These are phyloP conservation scores for Styela clava DNA, from an alignment of 23 tunicate species.

Conservation along the genomic window DNA sequence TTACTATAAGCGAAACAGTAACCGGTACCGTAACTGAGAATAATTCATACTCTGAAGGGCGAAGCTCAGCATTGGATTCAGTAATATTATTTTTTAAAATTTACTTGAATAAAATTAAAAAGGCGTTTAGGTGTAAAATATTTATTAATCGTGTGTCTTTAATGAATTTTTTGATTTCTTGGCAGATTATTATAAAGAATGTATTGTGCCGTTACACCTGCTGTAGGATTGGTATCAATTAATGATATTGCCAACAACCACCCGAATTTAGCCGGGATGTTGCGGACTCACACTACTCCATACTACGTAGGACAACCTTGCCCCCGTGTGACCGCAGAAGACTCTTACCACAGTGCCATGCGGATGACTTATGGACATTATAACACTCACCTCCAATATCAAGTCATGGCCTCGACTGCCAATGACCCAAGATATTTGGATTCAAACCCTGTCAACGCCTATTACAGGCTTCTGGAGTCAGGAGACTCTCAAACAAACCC, in stretches of 20 bases:
- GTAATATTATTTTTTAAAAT: too few relatives aligned
- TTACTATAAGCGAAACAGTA: too few relatives aligned
- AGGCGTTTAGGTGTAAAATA: too few relatives aligned
- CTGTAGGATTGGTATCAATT: not conserved
- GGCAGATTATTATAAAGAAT: not conserved
- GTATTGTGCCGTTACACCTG: constrained; percentile 9
- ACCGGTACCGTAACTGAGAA: too few relatives aligned
- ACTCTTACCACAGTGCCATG: not conserved
- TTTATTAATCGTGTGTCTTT: too few relatives aligned
- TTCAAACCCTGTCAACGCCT: not conserved
- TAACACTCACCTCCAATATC: not conserved
- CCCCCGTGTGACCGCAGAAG: not conserved
- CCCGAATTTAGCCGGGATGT: not conserved
- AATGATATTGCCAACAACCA: not conserved
- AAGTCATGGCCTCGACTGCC: not conserved
- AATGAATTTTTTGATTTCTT: not conserved
- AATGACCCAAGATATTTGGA: not conserved
- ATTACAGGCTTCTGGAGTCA: not conserved
- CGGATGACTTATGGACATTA: not conserved
- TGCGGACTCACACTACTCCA: not conserved
- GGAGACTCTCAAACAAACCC: not conserved
- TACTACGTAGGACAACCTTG: not conserved
- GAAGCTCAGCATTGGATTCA: too few relatives aligned
- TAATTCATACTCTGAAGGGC: too few relatives aligned
- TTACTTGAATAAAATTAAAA: too few relatives aligned